phyloP scores from a whole-genome alignment of 1,140 invertebrate species.

The Leptoteleia sp. region DNA sequence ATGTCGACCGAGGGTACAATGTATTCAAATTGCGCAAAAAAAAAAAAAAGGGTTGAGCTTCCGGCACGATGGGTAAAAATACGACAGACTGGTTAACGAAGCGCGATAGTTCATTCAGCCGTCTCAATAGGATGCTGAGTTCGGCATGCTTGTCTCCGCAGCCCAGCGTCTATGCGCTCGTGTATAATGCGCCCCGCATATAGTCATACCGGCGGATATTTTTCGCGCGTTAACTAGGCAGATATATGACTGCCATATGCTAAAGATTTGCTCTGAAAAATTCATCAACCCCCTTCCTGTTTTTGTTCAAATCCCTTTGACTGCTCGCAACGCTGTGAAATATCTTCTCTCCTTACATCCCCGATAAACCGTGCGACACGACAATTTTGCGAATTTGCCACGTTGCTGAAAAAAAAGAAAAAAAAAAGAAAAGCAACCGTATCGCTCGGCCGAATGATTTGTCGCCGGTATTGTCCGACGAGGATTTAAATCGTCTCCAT shows the following conservation, averaged over 20 bases:
- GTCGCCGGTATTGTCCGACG: too few species aligned
- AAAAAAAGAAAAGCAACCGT: too few species aligned
- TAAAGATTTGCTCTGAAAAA: slow-evolving; percentile 63
- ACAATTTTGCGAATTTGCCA: slow-evolving; percentile 35
- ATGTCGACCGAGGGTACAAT: slow-evolving; percentile 79
- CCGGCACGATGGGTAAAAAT: slow-evolving; percentile 75
- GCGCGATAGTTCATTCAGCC: slow-evolving; percentile 80
- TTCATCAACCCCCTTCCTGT: slow-evolving; percentile 45
- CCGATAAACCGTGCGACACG: slow-evolving; percentile 22
- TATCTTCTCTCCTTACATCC: slow-evolving; percentile 16
- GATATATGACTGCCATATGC: slow-evolving; percentile 76
- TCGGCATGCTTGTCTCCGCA: slow-evolving; percentile 68
- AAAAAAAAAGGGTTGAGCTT: slow-evolving; percentile 78
- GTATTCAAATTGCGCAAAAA: slow-evolving; percentile 82
- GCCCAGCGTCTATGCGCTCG: slow-evolving; percentile 48
- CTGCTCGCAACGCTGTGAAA: slow-evolving; percentile 35
- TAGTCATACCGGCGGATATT: slow-evolving; percentile 63
- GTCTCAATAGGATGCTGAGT: slow-evolving; percentile 80
- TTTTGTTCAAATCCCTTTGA: slow-evolving; percentile 47
- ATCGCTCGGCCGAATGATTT: too few species aligned
- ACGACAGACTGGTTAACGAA: slow-evolving; percentile 82
- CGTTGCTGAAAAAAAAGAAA: slow-evolving; percentile 2
- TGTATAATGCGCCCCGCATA: slow-evolving; percentile 59
- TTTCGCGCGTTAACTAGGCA: slow-evolving; percentile 75
- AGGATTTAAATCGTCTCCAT: too few species aligned